Evolutionary conservation across 2,113 vertebrate genomes (phyloP).

Genomic region (Martes martes): DNA sequence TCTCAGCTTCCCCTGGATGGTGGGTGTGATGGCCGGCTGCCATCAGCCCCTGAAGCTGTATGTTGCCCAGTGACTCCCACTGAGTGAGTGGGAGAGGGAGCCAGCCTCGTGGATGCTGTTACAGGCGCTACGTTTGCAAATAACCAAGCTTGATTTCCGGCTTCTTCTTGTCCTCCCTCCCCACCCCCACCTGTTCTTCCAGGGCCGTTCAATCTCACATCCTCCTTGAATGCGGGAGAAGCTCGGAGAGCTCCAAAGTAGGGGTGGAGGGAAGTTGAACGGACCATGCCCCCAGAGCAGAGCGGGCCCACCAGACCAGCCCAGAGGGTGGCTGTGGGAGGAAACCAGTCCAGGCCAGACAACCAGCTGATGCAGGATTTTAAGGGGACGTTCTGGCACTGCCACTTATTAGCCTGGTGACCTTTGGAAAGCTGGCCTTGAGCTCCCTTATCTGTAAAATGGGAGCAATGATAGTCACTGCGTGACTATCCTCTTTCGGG

Average conservation of each 20-base stretch:
- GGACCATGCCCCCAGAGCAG: rapidly evolving
- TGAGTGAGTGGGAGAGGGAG: neutral
- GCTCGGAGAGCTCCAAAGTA: neutral
- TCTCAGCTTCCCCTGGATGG: neutral
- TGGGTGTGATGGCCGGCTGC: too few relatives aligned
- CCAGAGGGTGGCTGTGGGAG: neutral
- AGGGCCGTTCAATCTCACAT: neutral
- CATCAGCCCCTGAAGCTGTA: neutral
- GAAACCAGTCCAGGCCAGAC: neutral
- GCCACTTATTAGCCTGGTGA: neutral
- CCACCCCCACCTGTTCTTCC: neutral
- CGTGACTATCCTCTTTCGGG: neutral
- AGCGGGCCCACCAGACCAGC: neutral
- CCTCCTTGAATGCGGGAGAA: neutral
- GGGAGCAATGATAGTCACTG: neutral
- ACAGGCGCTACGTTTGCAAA: neutral
- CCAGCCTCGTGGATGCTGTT: rapidly evolving
- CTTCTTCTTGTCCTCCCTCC: neutral
- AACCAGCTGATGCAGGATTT: rapidly evolving
- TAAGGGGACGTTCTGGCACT: rapidly evolving
- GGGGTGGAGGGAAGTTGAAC: neutral
- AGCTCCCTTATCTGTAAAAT: neutral
- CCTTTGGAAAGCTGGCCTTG: neutral
- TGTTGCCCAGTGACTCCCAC: rapidly evolving
- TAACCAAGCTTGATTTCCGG: neutral